Evolutionary conservation across 2,113 vertebrate genomes (phyloP).

Genomic region (Mohoua ochrocephala): DNA sequence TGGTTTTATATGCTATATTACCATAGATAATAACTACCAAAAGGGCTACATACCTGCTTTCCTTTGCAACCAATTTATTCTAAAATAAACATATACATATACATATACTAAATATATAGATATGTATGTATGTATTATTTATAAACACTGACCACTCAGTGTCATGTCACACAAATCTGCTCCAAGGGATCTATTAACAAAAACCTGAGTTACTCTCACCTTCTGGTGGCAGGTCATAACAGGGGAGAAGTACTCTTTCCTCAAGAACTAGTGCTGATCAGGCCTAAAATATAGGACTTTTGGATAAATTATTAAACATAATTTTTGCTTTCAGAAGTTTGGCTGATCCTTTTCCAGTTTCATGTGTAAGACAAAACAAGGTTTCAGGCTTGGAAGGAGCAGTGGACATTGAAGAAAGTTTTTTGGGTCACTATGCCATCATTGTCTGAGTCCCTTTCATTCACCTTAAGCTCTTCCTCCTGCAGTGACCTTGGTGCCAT

Average conservation of each 20-base stretch:
- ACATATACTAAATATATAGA: accelerated
- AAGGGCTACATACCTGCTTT: background rate
- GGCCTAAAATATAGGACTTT: background rate
- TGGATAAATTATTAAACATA: background rate
- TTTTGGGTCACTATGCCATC: background rate
- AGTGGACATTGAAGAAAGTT: background rate
- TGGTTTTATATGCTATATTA: background rate
- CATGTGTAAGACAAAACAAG: accelerated
- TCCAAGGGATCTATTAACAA: background rate
- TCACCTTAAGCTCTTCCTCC: background rate
- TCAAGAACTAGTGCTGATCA: background rate
- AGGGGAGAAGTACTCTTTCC: background rate
- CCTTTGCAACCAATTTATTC: background rate
- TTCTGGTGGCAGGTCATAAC: background rate
- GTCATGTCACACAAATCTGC: background rate
- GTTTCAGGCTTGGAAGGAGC: background rate
- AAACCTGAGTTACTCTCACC: background rate
- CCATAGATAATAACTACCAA: background rate
- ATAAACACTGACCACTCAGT: background rate
- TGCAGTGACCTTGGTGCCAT: accelerated
- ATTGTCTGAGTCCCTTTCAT: background rate
- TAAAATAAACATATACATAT: background rate
- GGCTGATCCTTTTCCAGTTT: background rate
- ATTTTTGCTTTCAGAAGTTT: background rate
- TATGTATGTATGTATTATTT: background rate